phyloP scores from a whole-genome alignment of 2,113 vertebrate genomes.

The Shinisaurus crocodilurus region DNA sequence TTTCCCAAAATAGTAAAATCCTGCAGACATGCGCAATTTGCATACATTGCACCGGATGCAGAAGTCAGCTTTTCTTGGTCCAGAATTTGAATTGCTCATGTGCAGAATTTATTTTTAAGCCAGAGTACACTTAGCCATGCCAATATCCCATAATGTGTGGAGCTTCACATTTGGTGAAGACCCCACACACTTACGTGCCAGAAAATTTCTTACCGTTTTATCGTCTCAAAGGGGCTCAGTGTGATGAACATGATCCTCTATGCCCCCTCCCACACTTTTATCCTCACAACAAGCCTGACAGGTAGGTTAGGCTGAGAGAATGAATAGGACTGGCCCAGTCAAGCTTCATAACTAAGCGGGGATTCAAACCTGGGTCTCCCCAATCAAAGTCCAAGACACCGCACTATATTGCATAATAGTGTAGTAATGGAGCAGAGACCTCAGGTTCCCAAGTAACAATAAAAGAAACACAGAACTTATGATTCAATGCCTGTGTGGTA shows the following conservation, averaged over 20 bases:
- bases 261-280: neutral
- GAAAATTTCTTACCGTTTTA: neutral
- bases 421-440: neutral
- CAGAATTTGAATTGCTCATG: neutral
- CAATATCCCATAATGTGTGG: neutral
- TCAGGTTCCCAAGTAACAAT: neutral
- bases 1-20: neutral
- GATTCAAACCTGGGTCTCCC: neutral
- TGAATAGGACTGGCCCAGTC: neutral
- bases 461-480: neutral
- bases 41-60: neutral
- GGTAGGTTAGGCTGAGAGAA: neutral
- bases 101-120: neutral
- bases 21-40: neutral
- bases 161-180: neutral
- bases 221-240: neutral
- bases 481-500: neutral
- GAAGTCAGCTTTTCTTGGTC: neutral
- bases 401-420: neutral
- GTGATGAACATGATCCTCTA: neutral
- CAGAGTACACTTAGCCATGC: neutral
- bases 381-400: neutral
- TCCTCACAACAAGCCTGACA: neutral
- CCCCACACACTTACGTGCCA: neutral
- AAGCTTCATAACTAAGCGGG: neutral